phyloP scores from a whole-genome alignment of 2,113 vertebrate species.

The Chitala chitala region DNA sequence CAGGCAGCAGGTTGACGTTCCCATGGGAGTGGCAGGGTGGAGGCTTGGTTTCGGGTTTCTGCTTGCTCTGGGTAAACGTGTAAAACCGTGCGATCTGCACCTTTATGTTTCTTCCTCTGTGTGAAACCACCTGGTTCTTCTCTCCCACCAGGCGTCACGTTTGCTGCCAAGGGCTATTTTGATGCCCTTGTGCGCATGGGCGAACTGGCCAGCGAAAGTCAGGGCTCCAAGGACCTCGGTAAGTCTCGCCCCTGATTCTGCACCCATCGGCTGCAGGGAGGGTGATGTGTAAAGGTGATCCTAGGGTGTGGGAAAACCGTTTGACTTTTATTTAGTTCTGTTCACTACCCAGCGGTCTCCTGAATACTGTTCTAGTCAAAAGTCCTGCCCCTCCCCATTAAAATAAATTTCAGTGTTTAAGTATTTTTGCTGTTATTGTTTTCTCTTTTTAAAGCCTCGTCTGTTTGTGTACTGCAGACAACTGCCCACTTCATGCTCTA shows the following conservation, averaged over 20 bases:
- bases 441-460: not conserved
- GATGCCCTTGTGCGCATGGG: conserved; percentile 98
- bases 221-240: conserved; percentile 97
- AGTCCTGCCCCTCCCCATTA: too few relatives aligned
- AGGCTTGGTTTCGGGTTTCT: too few relatives aligned
- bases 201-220: conserved; percentile 94
- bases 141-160: conserved; percentile 79
- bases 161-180: conserved; percentile 97
- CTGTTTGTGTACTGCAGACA: not conserved
- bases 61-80: too few relatives aligned
- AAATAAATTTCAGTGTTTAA: not conserved
- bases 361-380: too few relatives aligned
- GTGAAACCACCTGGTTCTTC: too few relatives aligned
- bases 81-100: too few relatives aligned
- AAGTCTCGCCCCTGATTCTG: conserved; percentile 47
- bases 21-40: too few relatives aligned
- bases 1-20: too few relatives aligned
- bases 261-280: fast-evolving
- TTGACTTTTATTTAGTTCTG: too few relatives aligned
- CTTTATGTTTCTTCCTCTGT: too few relatives aligned
- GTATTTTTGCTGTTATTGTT: not conserved
- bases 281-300: not conserved
- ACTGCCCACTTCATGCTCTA: not conserved
- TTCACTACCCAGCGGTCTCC: too few relatives aligned
- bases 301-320: not conserved